Base-by-base conservation (phyloP, 1,140 invertebrate genomes). In the Cotesia vestalis region DNA sequence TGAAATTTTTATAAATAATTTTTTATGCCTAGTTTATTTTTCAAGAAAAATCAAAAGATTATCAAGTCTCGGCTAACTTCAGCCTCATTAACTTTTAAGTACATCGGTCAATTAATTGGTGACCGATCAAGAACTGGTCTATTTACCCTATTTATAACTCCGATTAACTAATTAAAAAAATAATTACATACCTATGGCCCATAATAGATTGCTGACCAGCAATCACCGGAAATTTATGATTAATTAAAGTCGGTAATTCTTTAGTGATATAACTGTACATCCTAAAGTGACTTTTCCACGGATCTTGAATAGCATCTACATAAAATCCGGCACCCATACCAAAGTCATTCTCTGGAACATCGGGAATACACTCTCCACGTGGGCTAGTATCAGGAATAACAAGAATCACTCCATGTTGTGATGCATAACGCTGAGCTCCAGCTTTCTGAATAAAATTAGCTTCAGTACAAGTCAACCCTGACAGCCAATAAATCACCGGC, bases 261-360 rank as follows among this genome's bases (percentile, higher is more conserved):
- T 92, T 90, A 6, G 95, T 96, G n/a, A 99, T 87, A 80, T 99
- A 99, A 59, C 94, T 96, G 79, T 93, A 99, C 98, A 99, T 99
- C 80, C 93, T 91, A 78, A 98, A 99, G 87, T 99, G 92, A 64
- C 91, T 93, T 52, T 93, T 93, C 97, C 97, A 99, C 68, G 96
- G 96, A 36, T 94, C 92, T 78, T 93, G 87, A 0, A 92, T 93
- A 3, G 98, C 96, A 89, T 99, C 94, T 0, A 99, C 88, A 86
- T 99, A 99, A 85, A 98, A 99, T 2, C 97, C 96, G 76, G 98
- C 98, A 20, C 95, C 95, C 35, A 92, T 92, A 35, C 98, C 98
- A 89, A 99, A 97, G 87, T 99, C 97, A 90, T 93, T 98, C 61
- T 96, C 96, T 79, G 94, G 92, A 86, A 99, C 95, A 2, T 96